Conservation (phyloP, 1,140 invertebrate genomes). For the Dinothrombium tinctorium region DNA sequence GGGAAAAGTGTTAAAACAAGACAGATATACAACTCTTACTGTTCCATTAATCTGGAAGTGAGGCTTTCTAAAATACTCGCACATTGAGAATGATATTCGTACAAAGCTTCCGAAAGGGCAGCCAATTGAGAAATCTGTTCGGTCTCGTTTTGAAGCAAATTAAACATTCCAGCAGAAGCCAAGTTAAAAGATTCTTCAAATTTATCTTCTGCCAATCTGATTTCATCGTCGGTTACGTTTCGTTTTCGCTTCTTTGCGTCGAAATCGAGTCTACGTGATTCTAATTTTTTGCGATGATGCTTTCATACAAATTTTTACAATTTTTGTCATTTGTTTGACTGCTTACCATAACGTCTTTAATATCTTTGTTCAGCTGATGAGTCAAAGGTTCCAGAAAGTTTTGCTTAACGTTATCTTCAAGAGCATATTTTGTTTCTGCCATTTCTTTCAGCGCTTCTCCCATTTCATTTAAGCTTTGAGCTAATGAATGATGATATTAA, state of each 20-base stretch:
- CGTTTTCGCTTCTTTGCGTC: slow-evolving; percentile 94
- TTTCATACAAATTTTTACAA: slow-evolving; percentile 22
- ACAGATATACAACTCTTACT: slow-evolving; percentile 10
- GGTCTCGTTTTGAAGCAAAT: slow-evolving; percentile 88
- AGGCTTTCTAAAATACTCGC: slow-evolving; percentile 62
- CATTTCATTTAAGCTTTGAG: slow-evolving; percentile 67
- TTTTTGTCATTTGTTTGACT: no score
- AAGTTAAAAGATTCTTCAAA: slow-evolving; percentile 91
- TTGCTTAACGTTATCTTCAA: slow-evolving; percentile 98
- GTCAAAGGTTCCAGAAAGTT: slow-evolving; percentile 95
- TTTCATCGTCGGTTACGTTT: slow-evolving; percentile 86
- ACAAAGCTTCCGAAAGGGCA: slow-evolving; percentile 74
- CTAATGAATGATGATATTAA: slow-evolving; percentile 22
- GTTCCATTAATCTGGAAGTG: slow-evolving; percentile 48
- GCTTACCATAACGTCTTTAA: slow-evolving; percentile 93
- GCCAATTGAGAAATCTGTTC: slow-evolving; percentile 90
- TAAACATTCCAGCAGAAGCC: slow-evolving; percentile 94
- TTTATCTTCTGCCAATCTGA: slow-evolving; percentile 89
- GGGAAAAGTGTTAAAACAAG: not conserved
- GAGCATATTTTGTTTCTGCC: slow-evolving; percentile 93
- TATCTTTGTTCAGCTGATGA: slow-evolving; percentile 88
- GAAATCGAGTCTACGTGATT: slow-evolving; percentile 83
- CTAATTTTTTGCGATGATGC: slow-evolving; percentile 97
- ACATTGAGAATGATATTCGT: slow-evolving; percentile 91
- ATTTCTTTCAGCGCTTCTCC: slow-evolving; percentile 91